phyloP scores from a whole-genome alignment of 2,113 vertebrate genomes.

The Zootoca vivipara region DNA sequence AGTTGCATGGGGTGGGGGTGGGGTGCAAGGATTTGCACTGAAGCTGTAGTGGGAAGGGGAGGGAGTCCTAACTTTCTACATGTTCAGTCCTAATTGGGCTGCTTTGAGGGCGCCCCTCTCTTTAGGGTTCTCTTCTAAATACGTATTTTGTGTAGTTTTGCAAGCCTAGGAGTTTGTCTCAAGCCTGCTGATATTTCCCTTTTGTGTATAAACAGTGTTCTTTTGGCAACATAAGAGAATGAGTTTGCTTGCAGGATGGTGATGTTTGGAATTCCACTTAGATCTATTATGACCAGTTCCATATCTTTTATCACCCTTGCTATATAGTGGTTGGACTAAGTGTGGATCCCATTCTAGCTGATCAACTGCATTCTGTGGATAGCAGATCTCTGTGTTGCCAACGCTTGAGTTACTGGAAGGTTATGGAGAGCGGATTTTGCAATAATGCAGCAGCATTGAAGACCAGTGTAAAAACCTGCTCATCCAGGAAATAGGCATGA shows the following conservation, averaged over 20 bases:
- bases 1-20: too few relatives aligned
- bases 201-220: neutral
- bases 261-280: neutral
- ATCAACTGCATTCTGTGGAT: neutral
- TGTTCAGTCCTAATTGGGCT: too few relatives aligned
- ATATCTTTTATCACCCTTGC: neutral
- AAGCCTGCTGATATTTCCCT: neutral
- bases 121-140: neutral
- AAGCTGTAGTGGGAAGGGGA: too few relatives aligned
- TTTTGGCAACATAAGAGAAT: neutral
- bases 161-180: neutral
- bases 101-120: neutral
- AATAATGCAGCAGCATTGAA: neutral
- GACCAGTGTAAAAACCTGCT: neutral
- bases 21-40: too few relatives aligned
- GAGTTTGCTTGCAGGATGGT: neutral
- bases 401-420: neutral
- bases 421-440: neutral
- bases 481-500: neutral
- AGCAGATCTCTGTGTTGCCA: neutral
- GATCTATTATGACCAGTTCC: neutral
- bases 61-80: too few relatives aligned
- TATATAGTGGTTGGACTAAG: neutral
- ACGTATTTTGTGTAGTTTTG: neutral
- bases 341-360: neutral